phyloP scores from a whole-genome alignment of 2,797 vertebrate species.

The Bucorvus abyssinicus region DNA sequence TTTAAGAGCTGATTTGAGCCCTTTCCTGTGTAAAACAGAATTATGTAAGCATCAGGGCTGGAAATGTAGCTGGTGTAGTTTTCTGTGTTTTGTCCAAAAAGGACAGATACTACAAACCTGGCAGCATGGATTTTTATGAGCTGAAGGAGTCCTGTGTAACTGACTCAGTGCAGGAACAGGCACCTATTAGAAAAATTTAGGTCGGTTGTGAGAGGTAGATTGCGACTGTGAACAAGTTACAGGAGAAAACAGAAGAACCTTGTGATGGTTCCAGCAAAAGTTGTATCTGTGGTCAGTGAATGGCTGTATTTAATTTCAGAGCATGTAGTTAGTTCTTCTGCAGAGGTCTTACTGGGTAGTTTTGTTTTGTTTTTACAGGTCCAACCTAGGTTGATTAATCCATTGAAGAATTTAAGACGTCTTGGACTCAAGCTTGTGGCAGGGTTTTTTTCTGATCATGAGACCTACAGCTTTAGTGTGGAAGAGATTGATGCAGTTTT shows the following conservation, averaged over 20 bases:
- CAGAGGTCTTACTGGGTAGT: not conserved
- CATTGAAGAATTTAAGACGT: constrained; percentile 91
- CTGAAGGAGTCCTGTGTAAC: not conserved
- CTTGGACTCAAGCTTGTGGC: constrained; percentile 87
- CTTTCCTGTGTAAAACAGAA: not conserved
- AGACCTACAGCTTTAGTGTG: constrained; percentile 83
- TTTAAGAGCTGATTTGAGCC: not conserved
- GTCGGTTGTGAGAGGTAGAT: not conserved
- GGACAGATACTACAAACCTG: not conserved
- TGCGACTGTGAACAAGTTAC: not conserved
- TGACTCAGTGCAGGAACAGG: not conserved
- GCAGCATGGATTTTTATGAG: not conserved
- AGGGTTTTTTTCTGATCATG: constrained; percentile 89
- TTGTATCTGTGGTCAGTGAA: not conserved
- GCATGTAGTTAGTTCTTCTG: not conserved
- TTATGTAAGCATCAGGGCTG: not conserved
- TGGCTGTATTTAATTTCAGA: not conserved
- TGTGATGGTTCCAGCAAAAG: not conserved
- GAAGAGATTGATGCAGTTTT: constrained; percentile 93
- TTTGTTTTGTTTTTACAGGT: constrained; percentile 75
- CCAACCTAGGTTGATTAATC: constrained; percentile 86
- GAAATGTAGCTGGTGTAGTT: not conserved
- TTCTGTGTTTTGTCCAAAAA: not conserved
- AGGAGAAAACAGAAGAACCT: not conserved
- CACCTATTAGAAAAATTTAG: not conserved